A percentile compares a stretch with the other conserved stretches of the same genome.
phyloP scores from a whole-genome alignment of 2,888 invertebrate genomes.

The Ecliptopera silaceata region DNA sequence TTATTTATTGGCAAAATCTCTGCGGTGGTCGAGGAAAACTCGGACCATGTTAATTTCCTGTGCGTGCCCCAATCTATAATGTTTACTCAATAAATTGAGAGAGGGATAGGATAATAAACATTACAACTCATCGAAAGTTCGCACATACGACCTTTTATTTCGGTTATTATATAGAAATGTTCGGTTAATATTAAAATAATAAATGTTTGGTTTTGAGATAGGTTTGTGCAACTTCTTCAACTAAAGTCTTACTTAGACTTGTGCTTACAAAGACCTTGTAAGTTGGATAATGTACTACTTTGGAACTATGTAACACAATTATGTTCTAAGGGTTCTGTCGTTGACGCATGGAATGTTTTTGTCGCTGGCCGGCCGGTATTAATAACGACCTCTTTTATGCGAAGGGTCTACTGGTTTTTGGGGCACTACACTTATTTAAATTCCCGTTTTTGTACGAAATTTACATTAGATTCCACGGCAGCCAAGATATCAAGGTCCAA shows the following conservation, averaged over 20 bases:
- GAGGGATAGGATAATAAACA: constrained; percentile 30
- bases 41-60: constrained; percentile 79
- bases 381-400: constrained; percentile 73
- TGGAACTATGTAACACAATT: constrained; percentile 12
- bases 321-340: constrained; percentile 20
- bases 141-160: not conserved
- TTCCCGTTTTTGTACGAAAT: constrained; percentile 80
- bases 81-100: constrained; percentile 42
- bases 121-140: constrained; percentile 19
- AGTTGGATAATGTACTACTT: not conserved
- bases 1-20: constrained; percentile 74
- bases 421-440: constrained; percentile 79
- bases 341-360: constrained; percentile 52
- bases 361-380: constrained; percentile 63
- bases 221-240: no score
- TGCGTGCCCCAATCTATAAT: constrained; percentile 47
- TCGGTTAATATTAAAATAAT: no score
- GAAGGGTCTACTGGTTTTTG: constrained; percentile 61
- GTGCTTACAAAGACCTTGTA: not conserved
- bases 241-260: no score
- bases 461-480: constrained; percentile 77
- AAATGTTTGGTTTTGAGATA: not conserved
- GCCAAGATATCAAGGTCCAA: constrained; percentile 72
- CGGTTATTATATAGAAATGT: not conserved
- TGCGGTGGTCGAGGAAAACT: constrained; percentile 65